phyloP scores from a whole-genome alignment of 2,113 vertebrate genomes.

The Nothoprocta pentlandii region DNA sequence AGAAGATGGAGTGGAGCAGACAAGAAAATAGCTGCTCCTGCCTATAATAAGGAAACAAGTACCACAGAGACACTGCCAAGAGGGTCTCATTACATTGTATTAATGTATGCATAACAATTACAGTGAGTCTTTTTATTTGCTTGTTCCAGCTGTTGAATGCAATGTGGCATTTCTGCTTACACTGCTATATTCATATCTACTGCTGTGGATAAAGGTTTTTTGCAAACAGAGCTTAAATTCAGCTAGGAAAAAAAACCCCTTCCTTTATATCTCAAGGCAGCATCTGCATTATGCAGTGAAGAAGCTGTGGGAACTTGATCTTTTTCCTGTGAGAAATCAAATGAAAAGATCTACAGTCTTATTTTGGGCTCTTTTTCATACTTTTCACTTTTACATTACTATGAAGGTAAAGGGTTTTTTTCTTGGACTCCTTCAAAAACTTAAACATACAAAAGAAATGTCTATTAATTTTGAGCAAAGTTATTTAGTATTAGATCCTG shows the following conservation, averaged over 20 bases:
- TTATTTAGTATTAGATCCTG: background rate
- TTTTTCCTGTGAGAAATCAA: background rate
- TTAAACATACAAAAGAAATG: background rate
- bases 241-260: background rate
- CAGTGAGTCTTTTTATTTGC: background rate
- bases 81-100: background rate
- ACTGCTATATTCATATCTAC: background rate
- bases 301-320: background rate
- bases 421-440: background rate
- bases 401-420: background rate
- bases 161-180: background rate
- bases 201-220: background rate
- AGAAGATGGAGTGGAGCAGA: background rate
- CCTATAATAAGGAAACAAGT: background rate
- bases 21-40: background rate
- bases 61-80: background rate
- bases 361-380: background rate
- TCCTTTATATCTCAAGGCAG: background rate
- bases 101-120: background rate
- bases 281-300: background rate
- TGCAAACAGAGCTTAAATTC: background rate
- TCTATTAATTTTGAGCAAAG: background rate
- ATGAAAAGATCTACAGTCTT: background rate
- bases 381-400: background rate
- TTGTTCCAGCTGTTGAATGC: conserved; percentile 8